Base-by-base conservation (phyloP, 1,140 invertebrate genomes). In the Penaeus vannamei region DNA sequence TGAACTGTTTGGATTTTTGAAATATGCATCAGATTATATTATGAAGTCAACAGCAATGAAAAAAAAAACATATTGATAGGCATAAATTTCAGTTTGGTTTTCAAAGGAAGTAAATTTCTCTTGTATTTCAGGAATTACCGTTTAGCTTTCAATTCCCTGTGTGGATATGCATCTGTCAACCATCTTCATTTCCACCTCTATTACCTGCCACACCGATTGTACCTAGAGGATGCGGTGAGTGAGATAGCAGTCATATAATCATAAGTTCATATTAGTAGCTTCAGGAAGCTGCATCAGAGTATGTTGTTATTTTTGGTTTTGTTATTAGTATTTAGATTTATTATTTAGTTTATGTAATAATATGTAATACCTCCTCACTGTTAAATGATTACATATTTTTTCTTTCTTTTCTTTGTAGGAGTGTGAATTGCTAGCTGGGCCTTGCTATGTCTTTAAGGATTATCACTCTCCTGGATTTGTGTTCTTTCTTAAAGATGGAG, bases 121-220 rank as follows among this genome's bases (percentile, higher is more conserved):
- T 77, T 46, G 80, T 77, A 92, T 93, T 94, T 29, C 92, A 95
- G 94, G 83, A 92, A 94, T 92, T 93, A 96, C 17, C 94, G 95
- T 85, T 93, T 96, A 69, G 95, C 94, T 59, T 97, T 96, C 92
- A 97, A 97, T 93, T 95, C 96, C 92, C 93, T 97, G 36, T 96
- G 96, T 93, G 96, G 95, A 29, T 94, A 95, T 93, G 96, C 96
- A 66, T 97, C 96, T 53, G 96, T 97, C 0, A 97, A 97, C 93
- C 96, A 97, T 93, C 94, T 96, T 61, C 96, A 97, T 92, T 95
- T 95, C 92, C 96, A 97, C 93, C 92, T 95, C 1, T 96, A 96
- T 92, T 95, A 96, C 91, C 93, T 96, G 64, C 93, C 95, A 59
- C 92, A 94, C 64, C 93, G 93, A 79, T 94, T 97, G 90, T 93